Percentiles rank a stretch among this genome's conserved stretches.
Evolutionary conservation across 2,888 invertebrate species (phyloP).

Genomic region (Dicycla oo): DNA sequence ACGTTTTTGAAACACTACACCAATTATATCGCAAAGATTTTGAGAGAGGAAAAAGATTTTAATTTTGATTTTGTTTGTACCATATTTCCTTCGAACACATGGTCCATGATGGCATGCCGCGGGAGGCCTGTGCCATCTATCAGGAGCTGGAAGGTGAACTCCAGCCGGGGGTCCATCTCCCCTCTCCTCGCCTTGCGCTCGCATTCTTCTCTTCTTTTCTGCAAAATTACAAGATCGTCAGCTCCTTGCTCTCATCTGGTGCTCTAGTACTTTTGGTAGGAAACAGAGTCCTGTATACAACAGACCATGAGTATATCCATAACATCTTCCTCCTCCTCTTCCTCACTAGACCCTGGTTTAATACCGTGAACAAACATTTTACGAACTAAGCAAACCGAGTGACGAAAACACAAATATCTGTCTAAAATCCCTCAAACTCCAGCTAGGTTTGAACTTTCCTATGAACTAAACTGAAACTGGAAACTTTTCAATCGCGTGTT

Average conservation of each 20-base stretch:
- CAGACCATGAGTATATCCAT: conserved; percentile 87
- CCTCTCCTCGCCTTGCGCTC: conserved; percentile 96
- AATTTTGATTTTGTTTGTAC: conserved; percentile 78
- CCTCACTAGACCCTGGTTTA: conserved; percentile 89
- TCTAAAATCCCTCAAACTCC: background rate
- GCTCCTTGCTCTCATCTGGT: background rate
- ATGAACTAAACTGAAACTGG: conserved; percentile 26
- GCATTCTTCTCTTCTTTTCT: conserved; percentile 96
- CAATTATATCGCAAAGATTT: background rate
- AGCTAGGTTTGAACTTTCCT: conserved; percentile 12
- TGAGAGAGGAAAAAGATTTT: background rate
- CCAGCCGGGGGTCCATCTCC: conserved; percentile 97
- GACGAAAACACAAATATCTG: background rate
- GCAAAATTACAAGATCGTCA: conserved; percentile 57
- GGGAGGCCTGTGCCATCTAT: conserved; percentile 96
- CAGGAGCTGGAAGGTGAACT: conserved; percentile 96
- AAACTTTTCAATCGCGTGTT: conserved; percentile 43
- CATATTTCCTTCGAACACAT: conserved; percentile 97
- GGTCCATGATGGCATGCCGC: conserved; percentile 96
- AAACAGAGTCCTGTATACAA: background rate
- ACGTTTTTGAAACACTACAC: background rate
- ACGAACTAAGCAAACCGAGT: background rate
- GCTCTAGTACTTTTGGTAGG: background rate
- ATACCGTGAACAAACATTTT: conserved; percentile 91
- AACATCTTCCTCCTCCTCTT: conserved; percentile 91